These are phyloP conservation scores for Drosophila athabasca DNA, from an alignment of 1,140 invertebrate genomes.

Conservation along the genomic window DNA sequence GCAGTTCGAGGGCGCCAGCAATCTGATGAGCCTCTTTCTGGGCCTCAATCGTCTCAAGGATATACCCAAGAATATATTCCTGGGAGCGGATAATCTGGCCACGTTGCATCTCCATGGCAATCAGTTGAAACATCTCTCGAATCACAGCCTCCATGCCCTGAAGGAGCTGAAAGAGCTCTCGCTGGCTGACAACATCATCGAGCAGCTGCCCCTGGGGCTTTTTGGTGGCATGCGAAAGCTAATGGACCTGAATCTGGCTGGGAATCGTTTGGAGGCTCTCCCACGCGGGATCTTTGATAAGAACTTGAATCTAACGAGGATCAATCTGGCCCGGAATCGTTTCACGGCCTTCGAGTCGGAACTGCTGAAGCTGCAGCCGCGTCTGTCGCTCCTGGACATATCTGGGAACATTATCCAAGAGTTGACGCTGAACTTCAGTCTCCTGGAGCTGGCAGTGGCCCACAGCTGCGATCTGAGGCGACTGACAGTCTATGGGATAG, in stretches of 20 bases:
- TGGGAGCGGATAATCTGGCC: constrained; percentile 76
- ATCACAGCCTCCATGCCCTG: constrained; percentile 71
- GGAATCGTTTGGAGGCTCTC: constrained; percentile 61
- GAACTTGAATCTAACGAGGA: constrained; percentile 68
- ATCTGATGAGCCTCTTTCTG: constrained; percentile 74
- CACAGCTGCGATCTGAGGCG: constrained; percentile 73
- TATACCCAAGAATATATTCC: constrained; percentile 79
- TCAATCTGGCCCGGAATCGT: constrained; percentile 64
- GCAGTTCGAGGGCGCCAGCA: constrained; percentile 80
- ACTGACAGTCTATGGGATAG: constrained; percentile 61
- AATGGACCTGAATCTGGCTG: constrained; percentile 66
- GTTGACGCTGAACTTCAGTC: constrained; percentile 68
- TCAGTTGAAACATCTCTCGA: constrained; percentile 57
- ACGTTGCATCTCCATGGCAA: constrained; percentile 64
- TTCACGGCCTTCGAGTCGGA: constrained; percentile 75
- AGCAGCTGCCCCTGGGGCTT: constrained; percentile 57
- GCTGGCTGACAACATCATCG: constrained; percentile 64
- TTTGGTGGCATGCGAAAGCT: constrained; percentile 69
- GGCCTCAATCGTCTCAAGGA: constrained; percentile 71
- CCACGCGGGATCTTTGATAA: constrained; percentile 73
- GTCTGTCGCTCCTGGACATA: constrained; percentile 61
- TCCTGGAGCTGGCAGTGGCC: constrained; percentile 48
- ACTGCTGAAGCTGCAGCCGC: constrained; percentile 61
- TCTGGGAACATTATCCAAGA: constrained; percentile 75
- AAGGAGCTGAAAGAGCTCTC: constrained; percentile 74